A percentile compares a stretch with the other conserved stretches of the same genome.
Conservation (phyloP, 1,140 invertebrate genomes). For the Trichoplusia ni region DNA sequence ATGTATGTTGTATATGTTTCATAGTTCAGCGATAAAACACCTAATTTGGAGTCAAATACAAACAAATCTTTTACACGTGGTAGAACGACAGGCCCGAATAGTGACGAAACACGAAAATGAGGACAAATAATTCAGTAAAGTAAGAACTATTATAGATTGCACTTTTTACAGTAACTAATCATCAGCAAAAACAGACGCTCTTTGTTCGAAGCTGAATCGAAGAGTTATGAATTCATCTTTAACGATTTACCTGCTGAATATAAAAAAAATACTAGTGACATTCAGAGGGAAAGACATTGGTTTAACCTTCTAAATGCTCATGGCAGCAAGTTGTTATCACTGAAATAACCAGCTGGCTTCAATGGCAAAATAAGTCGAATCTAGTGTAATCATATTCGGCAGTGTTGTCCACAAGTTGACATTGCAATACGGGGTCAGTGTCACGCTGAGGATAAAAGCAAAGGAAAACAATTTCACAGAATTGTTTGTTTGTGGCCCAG, state of each 20-base stretch:
- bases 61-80: not conserved
- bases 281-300: constrained; percentile 17
- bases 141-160: constrained; percentile 4
- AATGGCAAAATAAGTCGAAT: constrained; percentile 35
- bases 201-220: not conserved
- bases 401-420: constrained; percentile 36
- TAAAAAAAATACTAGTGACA: not conserved
- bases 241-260: not conserved
- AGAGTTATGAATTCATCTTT: not conserved
- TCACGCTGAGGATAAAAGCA: constrained; percentile 41
- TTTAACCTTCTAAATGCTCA: constrained; percentile 35
- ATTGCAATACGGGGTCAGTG: constrained; percentile 70
- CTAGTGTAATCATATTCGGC: constrained; percentile 19
- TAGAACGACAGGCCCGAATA: too few relatives aligned
- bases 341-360: constrained; percentile 46
- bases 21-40: constrained; percentile 13
- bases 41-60: constrained; percentile 12
- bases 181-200: constrained; percentile 23
- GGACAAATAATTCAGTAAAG: too few relatives aligned
- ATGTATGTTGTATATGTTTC: constrained; percentile 13
- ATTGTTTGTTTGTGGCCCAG: constrained; percentile 45
- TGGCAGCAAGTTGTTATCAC: not conserved
- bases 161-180: not conserved
- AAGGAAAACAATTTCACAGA: constrained; percentile 59
- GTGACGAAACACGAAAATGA: too few relatives aligned